Percentiles rank a stretch among this genome's conserved stretches.
phyloP scores from a whole-genome alignment of 2,888 invertebrate genomes.

The Ceramica pisi region DNA sequence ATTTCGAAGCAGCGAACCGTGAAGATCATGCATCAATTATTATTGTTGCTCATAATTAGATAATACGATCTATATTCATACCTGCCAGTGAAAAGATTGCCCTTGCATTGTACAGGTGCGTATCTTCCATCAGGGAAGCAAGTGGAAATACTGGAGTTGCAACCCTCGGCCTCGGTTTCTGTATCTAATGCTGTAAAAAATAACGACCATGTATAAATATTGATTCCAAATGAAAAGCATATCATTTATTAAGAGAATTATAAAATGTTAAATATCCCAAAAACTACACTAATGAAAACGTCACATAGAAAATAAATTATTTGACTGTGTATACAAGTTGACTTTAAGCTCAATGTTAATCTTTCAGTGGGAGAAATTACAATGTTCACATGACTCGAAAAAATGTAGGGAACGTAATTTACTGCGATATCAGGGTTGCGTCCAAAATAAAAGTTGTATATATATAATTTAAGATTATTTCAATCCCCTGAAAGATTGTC shows the following conservation, averaged over 20 bases:
- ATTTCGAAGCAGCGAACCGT: not conserved
- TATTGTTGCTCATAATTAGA: conserved; percentile 15
- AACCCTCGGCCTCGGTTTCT: conserved; percentile 64
- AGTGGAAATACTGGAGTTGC: conserved; percentile 76
- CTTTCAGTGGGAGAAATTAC: no score
- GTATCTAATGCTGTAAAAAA: conserved; percentile 24
- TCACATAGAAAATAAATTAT: no score
- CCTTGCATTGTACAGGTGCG: conserved; percentile 93
- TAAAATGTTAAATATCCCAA: no score
- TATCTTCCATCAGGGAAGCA: conserved; percentile 91
- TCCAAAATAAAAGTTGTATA: not conserved
- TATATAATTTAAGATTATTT: not conserved
- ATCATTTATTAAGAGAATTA: no score
- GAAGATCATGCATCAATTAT: conserved; percentile 3
- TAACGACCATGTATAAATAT: not conserved
- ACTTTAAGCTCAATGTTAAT: no score
- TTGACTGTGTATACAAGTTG: no score
- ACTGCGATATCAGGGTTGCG: not conserved
- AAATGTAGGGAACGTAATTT: not conserved
- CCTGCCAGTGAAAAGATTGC: conserved; percentile 91
- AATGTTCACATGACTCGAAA: not conserved
- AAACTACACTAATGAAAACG: no score
- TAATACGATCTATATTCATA: conserved; percentile 67
- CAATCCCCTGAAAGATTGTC: not conserved
- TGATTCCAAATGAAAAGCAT: no score